A percentile compares a stretch with the other conserved stretches of the same genome.
phyloP scores from a whole-genome alignment of 2,797 vertebrate species.

The Oophaga sylvatica region DNA sequence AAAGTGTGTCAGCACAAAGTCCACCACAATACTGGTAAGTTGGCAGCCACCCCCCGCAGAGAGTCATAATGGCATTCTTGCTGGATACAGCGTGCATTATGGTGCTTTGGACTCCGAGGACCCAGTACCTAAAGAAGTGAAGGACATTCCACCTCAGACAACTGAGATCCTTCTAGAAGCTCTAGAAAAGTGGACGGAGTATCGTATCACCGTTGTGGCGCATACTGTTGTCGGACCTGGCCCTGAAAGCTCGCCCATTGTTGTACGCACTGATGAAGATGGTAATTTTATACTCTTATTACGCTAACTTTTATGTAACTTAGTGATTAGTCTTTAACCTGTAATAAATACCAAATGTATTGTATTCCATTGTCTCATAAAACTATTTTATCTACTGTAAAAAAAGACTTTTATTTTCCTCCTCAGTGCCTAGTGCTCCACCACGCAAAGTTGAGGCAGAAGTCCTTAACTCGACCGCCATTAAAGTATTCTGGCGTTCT shows the following conservation, averaged over 20 bases:
- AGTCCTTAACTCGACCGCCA: constrained; percentile 92
- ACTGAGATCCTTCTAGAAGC: constrained; percentile 86
- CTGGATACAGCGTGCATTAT: constrained; percentile 91
- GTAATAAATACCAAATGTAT: not conserved
- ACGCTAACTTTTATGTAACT: not conserved
- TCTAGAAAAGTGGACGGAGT: constrained; percentile 96
- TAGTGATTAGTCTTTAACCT: not conserved
- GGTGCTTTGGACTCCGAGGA: constrained; percentile 85
- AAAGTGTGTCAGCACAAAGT: constrained; percentile 94
- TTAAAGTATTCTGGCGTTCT: constrained; percentile 96
- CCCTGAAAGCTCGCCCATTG: constrained; percentile 88
- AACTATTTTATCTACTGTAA: not conserved
- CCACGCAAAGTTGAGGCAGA: constrained; percentile 95
- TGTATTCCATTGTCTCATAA: not conserved
- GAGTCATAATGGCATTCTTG: constrained; percentile 93
- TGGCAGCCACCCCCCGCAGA: constrained; percentile 90
- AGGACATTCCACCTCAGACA: constrained; percentile 79
- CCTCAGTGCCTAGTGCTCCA: constrained; percentile 90
- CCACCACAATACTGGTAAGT: constrained; percentile 99
- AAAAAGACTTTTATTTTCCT: constrained; percentile 41
- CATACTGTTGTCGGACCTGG: constrained; percentile 88
- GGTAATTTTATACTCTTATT: constrained; percentile 73
- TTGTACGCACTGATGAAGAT: constrained; percentile 94
- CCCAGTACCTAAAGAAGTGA: constrained; percentile 82
- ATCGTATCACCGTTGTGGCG: constrained; percentile 87